These are phyloP conservation scores for Pogonocichla stellata DNA, from an alignment of 2,113 vertebrate species.

Conservation along the genomic window DNA sequence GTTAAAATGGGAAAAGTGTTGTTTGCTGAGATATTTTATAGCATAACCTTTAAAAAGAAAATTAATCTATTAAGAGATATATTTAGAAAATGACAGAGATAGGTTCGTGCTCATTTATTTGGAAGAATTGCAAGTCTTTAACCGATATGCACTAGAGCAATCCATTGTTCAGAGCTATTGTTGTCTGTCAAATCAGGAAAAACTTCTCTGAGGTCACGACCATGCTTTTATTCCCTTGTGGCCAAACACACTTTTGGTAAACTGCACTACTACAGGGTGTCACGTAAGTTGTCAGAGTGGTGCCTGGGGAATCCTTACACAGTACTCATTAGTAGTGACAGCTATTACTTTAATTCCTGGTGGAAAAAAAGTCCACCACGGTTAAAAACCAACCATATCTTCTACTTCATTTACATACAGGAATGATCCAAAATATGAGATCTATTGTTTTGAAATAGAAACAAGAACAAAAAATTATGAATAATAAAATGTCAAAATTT, in stretches of 20 bases:
- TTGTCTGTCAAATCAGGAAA: background rate
- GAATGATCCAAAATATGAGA: background rate
- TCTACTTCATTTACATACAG: background rate
- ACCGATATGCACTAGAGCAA: background rate
- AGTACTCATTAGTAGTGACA: background rate
- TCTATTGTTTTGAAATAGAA: background rate
- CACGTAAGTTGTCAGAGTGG: background rate
- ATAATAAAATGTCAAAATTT: background rate
- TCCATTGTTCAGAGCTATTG: background rate
- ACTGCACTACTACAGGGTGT: background rate
- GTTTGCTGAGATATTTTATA: background rate
- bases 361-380: background rate
- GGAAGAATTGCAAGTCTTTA: background rate
- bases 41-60: background rate
- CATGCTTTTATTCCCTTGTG: background rate
- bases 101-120: background rate
- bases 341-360: background rate
- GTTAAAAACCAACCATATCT: background rate
- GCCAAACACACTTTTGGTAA: background rate
- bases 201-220: background rate
- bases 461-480: background rate
- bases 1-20: background rate
- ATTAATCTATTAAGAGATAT: background rate
- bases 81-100: background rate
- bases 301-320: background rate